Evolutionary conservation across 2,797 vertebrate species (phyloP).

Genomic region (Peromyscus melanophrys): DNA sequence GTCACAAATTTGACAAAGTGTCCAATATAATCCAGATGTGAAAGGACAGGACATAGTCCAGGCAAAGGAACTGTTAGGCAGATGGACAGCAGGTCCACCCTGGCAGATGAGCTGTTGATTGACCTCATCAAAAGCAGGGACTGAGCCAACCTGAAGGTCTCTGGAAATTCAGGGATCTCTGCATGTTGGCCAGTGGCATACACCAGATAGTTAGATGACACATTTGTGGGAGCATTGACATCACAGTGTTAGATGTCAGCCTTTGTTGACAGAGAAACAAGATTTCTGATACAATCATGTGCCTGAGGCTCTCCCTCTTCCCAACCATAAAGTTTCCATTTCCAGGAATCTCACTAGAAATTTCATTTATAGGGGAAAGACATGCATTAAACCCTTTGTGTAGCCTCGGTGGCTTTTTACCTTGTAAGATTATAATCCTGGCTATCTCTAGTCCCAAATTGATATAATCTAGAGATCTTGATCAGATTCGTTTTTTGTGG

Average conservation of each 20-base stretch:
- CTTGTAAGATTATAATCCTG: neutral
- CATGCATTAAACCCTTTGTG: neutral
- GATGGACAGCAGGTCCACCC: neutral
- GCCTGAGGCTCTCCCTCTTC: neutral
- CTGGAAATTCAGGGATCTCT: neutral
- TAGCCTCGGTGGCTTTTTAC: neutral
- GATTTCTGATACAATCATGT: neutral
- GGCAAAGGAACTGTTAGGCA: neutral
- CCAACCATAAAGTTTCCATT: neutral
- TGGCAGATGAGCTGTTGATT: neutral
- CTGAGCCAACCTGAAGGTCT: neutral
- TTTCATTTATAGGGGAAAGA: neutral
- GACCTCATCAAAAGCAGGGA: neutral
- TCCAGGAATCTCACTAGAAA: neutral
- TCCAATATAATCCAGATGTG: neutral
- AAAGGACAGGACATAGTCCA: neutral
- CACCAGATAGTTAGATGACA: neutral
- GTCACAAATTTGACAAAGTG: neutral
- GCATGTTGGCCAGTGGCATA: neutral
- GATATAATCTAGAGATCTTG: neutral
- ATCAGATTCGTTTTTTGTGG: too few species aligned
- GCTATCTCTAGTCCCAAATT: neutral
- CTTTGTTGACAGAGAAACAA: neutral
- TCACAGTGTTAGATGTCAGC: neutral
- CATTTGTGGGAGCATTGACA: neutral